Evolutionary conservation across 2,888 invertebrate species (phyloP).

Genomic region (Digitonthophagus gazella): DNA sequence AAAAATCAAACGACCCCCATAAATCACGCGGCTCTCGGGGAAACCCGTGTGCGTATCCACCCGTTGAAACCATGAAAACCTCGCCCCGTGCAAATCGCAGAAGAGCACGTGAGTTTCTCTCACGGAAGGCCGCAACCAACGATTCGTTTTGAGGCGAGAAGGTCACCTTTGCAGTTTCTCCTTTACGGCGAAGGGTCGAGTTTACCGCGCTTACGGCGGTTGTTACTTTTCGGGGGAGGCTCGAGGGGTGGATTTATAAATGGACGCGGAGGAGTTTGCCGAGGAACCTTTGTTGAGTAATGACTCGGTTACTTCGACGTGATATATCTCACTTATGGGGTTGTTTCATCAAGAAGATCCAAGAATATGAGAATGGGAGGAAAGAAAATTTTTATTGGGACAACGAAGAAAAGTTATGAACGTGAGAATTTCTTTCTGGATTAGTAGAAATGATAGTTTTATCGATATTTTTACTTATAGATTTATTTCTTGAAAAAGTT

Average conservation of each 20-base stretch:
- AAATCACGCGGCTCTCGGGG: neutral
- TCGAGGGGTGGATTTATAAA: neutral
- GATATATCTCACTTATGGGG: neutral
- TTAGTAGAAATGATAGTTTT: too few species aligned
- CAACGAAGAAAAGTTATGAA: too few species aligned
- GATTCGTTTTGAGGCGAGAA: neutral
- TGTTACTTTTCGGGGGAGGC: neutral
- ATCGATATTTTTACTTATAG: too few species aligned
- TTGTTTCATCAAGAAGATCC: neutral
- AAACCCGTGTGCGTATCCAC: neutral
- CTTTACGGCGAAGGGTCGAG: neutral
- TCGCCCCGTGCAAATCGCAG: neutral
- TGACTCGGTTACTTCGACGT: neutral
- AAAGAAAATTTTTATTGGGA: neutral
- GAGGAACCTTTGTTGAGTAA: neutral
- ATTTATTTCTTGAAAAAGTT: too few species aligned
- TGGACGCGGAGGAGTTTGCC: neutral
- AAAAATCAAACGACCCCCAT: slow-evolving; percentile 15
- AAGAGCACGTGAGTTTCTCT: neutral
- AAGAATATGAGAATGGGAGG: neutral
- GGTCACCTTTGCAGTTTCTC: neutral
- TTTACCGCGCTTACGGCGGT: neutral
- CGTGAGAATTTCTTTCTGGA: too few species aligned
- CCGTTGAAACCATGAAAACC: neutral
- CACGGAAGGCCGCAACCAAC: neutral